These are phyloP conservation scores for Eremophila alpestris DNA, from an alignment of 2,797 vertebrate species.

Conservation along the genomic window DNA sequence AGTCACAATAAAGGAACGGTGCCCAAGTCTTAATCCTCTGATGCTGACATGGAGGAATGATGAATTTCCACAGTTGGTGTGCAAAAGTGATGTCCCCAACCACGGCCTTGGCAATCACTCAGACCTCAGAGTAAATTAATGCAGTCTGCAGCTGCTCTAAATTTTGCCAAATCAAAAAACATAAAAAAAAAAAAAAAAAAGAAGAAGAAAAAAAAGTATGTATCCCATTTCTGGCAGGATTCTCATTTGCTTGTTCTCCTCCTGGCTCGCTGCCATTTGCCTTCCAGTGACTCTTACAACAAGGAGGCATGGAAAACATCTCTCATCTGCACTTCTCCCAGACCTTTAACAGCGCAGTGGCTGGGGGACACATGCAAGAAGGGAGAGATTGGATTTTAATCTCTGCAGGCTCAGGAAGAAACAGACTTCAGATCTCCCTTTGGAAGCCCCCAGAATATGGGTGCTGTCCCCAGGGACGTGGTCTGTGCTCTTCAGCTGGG, in stretches of 20 bases:
- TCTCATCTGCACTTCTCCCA: constrained; percentile 32
- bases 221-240: constrained; percentile 44
- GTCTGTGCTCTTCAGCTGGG: neutral
- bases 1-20: neutral
- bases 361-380: neutral
- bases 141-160: constrained; percentile 51
- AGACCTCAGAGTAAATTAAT: constrained; percentile 41
- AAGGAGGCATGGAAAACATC: constrained; percentile 46
- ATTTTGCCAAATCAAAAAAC: constrained; percentile 34
- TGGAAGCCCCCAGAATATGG: neutral
- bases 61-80: constrained; percentile 41
- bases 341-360: neutral
- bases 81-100: constrained; percentile 24
- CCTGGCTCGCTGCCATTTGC: constrained; percentile 60
- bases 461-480: neutral
- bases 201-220: neutral
- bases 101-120: constrained; percentile 27
- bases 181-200: too few relatives aligned
- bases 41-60: constrained; percentile 6
- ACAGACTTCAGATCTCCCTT: neutral
- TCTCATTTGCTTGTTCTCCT: constrained; percentile 46
- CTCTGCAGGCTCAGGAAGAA: neutral
- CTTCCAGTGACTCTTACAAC: constrained; percentile 52
- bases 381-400: neutral
- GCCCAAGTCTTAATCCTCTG: constrained; percentile 7